These are phyloP conservation scores for Delphinus delphis DNA, from an alignment of 2,113 vertebrate genomes.

Conservation along the genomic window DNA sequence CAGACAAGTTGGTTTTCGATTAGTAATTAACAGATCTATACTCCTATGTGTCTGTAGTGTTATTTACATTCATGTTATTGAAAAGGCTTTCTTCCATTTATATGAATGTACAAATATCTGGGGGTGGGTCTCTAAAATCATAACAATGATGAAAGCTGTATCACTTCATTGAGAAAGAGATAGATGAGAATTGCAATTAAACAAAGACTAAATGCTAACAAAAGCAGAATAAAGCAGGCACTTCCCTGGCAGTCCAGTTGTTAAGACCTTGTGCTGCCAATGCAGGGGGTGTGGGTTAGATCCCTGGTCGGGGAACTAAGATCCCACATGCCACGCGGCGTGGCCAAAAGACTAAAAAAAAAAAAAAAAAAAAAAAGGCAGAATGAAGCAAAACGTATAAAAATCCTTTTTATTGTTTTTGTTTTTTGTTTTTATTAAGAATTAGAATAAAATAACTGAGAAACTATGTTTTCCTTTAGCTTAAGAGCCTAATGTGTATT, in stretches of 20 bases:
- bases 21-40: constrained; percentile 42
- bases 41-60: not conserved
- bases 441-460: not conserved
- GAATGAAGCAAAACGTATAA: not conserved
- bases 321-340: too few relatives aligned
- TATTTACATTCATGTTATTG: constrained; percentile 58
- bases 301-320: not conserved
- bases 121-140: not conserved
- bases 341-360: not conserved
- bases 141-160: not conserved
- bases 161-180: not conserved
- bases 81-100: constrained; percentile 47
- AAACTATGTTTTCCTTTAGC: not conserved
- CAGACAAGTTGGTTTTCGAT: constrained; percentile 25
- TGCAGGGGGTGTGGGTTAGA: too few relatives aligned
- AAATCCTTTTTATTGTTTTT: not conserved
- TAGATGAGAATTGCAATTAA: not conserved
- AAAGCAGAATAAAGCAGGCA: not conserved
- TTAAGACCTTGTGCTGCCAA: not conserved
- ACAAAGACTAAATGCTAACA: not conserved
- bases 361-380: not conserved
- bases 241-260: rapidly evolving
- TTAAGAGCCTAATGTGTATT: not conserved
- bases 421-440: not conserved
- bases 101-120: constrained; percentile 49